A percentile compares a stretch with the other conserved stretches of the same genome.
These are phyloP conservation scores for Lytechinus pictus DNA, from an alignment of 35 echinoderm and acorn worm species.

Conservation along the genomic window DNA sequence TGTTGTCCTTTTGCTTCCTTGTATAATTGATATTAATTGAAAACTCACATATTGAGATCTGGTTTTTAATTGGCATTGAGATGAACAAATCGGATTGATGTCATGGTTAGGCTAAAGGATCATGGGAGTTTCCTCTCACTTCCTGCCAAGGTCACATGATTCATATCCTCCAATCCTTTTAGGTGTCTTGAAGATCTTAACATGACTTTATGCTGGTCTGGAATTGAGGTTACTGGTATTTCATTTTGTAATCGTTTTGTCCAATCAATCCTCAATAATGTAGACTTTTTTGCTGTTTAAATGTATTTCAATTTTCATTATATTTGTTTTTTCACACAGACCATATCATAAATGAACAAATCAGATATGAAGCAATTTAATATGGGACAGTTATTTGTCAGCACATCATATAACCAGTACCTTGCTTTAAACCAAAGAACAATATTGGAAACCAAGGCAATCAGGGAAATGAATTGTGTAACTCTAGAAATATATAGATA, in stretches of 20 bases:
- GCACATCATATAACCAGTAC: not conserved
- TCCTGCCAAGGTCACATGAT: conserved; percentile 16
- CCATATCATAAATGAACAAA: not conserved
- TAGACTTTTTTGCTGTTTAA: not conserved
- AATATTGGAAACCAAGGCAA: not conserved
- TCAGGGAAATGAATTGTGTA: not conserved
- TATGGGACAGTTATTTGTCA: not conserved
- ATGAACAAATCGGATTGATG: not conserved
- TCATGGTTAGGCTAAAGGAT: not conserved
- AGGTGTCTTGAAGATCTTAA: not conserved
- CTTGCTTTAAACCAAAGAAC: not conserved
- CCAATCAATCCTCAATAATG: not conserved
- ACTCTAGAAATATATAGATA: not conserved
- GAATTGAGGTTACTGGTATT: not conserved
- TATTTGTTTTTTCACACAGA: too few species aligned
- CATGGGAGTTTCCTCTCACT: conserved; percentile 8
- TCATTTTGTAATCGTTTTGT: not conserved
- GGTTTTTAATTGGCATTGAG: not conserved
- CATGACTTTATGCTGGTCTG: not conserved
- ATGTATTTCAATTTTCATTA: not conserved
- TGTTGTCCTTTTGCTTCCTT: not conserved
- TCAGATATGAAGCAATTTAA: not conserved
- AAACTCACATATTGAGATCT: not conserved
- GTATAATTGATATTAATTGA: not conserved
- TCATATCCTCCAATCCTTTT: not conserved